These are phyloP conservation scores for Neomorphus geoffroyi DNA, from an alignment of 2,797 vertebrate species.

Conservation along the genomic window DNA sequence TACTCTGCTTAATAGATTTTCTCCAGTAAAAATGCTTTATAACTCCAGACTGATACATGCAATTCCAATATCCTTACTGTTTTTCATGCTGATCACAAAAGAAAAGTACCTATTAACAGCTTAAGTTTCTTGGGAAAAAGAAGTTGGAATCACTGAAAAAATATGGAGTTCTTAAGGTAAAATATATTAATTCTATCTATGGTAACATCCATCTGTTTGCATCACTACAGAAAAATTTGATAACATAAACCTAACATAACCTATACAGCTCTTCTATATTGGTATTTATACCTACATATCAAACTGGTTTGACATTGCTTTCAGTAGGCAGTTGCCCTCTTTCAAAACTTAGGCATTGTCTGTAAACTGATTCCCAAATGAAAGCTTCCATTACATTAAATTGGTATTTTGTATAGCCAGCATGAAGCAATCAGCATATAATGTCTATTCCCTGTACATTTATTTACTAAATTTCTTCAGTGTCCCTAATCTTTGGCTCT, in stretches of 20 bases:
- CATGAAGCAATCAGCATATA: conserved; percentile 56
- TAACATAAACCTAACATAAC: neutral
- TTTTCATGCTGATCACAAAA: neutral
- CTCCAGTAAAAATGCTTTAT: neutral
- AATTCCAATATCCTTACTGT: neutral
- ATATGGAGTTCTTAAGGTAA: neutral
- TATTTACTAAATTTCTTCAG: conserved; percentile 61
- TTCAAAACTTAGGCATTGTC: neutral
- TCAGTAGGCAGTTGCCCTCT: neutral
- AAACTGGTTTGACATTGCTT: neutral
- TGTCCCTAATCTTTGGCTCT: conserved; percentile 67
- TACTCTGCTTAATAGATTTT: neutral
- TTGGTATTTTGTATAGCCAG: conserved; percentile 47
- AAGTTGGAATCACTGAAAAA: neutral
- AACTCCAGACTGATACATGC: neutral
- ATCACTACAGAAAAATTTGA: neutral
- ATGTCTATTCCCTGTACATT: conserved; percentile 64
- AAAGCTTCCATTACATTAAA: conserved; percentile 55
- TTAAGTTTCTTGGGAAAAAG: neutral
- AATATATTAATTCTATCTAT: neutral
- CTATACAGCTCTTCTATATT: neutral
- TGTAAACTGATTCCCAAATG: conserved; percentile 20
- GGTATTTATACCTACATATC: neutral
- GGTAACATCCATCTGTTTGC: neutral
- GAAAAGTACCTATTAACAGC: neutral